Conservation (phyloP, 2,797 vertebrate genomes). For the Brotula barbata region DNA sequence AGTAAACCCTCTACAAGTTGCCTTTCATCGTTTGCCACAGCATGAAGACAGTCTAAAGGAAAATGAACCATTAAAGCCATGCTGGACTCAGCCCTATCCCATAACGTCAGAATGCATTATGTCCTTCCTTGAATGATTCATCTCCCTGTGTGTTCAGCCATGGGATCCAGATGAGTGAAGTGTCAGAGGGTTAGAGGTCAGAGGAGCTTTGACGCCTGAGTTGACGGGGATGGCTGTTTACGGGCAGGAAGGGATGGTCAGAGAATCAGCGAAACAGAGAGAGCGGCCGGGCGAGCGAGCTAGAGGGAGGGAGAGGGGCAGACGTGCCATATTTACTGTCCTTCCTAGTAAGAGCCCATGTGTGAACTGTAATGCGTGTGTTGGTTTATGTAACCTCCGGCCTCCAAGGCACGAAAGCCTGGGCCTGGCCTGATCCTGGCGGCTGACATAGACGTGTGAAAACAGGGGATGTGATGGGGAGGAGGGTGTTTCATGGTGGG, state of each 20-base stretch:
- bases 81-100: conserved; percentile 2
- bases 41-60: no score
- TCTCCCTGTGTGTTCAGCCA: conserved; percentile 24
- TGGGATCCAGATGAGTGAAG: conserved; percentile 40
- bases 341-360: conserved; percentile 73
- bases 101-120: conserved; percentile 7
- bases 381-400: conserved; percentile 84
- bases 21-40: not conserved
- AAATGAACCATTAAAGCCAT: not conserved
- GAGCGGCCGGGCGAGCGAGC: conserved; percentile 5
- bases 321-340: conserved; percentile 71
- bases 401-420: conserved; percentile 68
- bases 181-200: conserved; percentile 62
- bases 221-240: conserved; percentile 59
- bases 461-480: conserved; percentile 67
- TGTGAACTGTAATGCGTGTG: conserved; percentile 78
- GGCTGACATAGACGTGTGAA: conserved; percentile 78
- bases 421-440: conserved; percentile 75
- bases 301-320: conserved; percentile 38
- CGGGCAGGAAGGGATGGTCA: conserved; percentile 22
- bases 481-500: conserved; percentile 58
- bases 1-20: not conserved
- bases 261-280: conserved; percentile 17
- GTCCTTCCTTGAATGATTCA: conserved; percentile 10
- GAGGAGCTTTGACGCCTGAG: conserved; percentile 60